Base-by-base conservation (phyloP, 2,888 invertebrate genomes). In the Chymomyza caudatula region DNA sequence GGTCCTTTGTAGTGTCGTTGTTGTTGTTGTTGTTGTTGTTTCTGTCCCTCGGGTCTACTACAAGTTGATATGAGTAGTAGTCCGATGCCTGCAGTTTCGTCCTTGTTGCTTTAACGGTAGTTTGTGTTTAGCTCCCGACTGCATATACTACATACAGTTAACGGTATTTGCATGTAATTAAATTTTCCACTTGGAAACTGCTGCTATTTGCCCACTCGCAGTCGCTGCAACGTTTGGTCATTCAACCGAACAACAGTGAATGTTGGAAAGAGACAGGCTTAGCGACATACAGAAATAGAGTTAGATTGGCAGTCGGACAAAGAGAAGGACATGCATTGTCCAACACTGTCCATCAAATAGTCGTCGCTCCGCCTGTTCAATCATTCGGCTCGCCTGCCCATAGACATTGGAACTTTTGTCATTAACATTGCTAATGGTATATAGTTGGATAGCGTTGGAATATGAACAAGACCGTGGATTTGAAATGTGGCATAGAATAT, bases 81-180 rank as follows among this genome's bases (percentile, higher is more conserved):
- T 25, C 25, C 4, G 25, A 1, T 5, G 25, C 3, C 25, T 3
- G 2, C 2, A 3, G 25, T 6, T 25, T 25, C 25, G 25, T 25
- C 6, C 3, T 25, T 25, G 2, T 3, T 25, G 25, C n/a, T n/a
- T n/a, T n/a, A n/a, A n/a, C n/a, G n/a, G n/a, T n/a, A n/a, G n/a
- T n/a, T n/a, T n/a, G n/a, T n/a, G n/a, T n/a, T n/a, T n/a, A 4
- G 5, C 2, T 29, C 11, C 1, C 29, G 11, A 37, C 29, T 37
- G 29, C 29, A 37, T 11, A 8, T 8, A 37, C n/a, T n/a, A n/a
- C n/a, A n/a, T n/a, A n/a, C 70, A 73, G 72, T 78, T 77, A 81
- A 86, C 87, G 83, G 83, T 86, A 83, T 86, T 86, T 87, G 86
- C 86, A 86, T 85, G 81, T 87, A 86, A 86, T 86, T 86, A 87